Evolutionary conservation across 2,888 invertebrate genomes (phyloP).

Genomic region (Himalopsyche japonica): DNA sequence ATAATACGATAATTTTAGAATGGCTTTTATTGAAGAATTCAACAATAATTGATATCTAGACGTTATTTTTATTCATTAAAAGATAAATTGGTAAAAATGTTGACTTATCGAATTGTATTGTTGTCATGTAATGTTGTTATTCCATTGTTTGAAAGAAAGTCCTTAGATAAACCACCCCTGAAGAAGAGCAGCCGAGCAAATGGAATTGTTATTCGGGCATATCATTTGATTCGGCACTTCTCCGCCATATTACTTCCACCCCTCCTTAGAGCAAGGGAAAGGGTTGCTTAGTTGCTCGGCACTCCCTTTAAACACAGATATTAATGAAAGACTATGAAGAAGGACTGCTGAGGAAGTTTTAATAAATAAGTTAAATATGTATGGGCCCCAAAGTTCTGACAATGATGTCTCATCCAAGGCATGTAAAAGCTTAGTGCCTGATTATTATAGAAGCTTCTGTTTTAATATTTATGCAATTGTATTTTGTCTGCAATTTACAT

Average conservation of each 20-base stretch:
- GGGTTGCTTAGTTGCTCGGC: not conserved
- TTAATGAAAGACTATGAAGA: not conserved
- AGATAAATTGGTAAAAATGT: too few species aligned
- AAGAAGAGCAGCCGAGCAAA: not conserved
- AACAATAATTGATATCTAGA: too few species aligned
- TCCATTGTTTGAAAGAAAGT: too few species aligned
- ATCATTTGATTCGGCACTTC: not conserved
- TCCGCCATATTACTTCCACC: not conserved
- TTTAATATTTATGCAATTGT: not conserved
- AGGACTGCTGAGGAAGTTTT: not conserved
- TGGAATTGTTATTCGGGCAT: not conserved
- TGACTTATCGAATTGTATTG: too few species aligned
- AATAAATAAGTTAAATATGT: not conserved
- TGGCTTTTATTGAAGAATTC: too few species aligned
- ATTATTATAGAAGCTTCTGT: not conserved
- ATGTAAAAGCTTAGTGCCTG: not conserved
- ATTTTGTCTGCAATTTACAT: not conserved
- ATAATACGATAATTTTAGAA: too few species aligned
- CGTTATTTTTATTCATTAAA: too few species aligned
- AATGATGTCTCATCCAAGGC: not conserved
- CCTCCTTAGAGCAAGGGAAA: not conserved
- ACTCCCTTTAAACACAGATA: not conserved
- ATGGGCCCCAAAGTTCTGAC: not conserved
- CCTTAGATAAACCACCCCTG: not conserved
- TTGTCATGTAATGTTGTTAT: too few species aligned